Evolutionary conservation across 2,797 vertebrate genomes (phyloP), one percentile per base, ranked within the genome.

Genomic region (Oophaga sylvatica): DNA sequence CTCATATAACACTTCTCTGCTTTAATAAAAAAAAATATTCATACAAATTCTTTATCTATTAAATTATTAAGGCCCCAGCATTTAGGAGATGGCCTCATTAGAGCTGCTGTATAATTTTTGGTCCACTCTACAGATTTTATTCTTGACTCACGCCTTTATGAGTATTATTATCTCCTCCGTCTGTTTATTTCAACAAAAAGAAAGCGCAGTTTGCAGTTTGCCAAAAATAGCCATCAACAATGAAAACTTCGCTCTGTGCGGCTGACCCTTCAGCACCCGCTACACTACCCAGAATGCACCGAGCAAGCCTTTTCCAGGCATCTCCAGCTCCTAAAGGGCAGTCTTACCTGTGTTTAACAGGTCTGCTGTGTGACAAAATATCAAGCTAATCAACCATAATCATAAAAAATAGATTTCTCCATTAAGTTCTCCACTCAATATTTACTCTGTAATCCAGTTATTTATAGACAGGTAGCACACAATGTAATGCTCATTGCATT

Each of bases 341-440:
- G 68, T 48, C 60, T 48, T 68, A 60, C 75, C 63, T 83, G 81
- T 62, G 70, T 48, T 59, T 83, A 84, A 79, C 65, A 26, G 62
- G 73, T 84, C 63, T 68, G 73, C 80, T 87, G 63, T 71, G 75
- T 63, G 29, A 80, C 81, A 84, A 87, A 87, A 87, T 87, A 87
- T 87, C 87, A 87, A 87, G n/a, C 75, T 87, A 70, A 87, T 87
- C 81, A 87, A 87, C 31, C 81, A 80, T 84, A 87, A 83, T 84
- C 75, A 84, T 84, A 62, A 77, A 87, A 73, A 80, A 87, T 83
- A 87, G 81, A 87, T 84, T 83, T 84, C 62, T 71, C 31, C 53
- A 80, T 83, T 83, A 60, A 70, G 26, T 48, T 9, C 48, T 59
- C 20, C 60, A 62, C 65, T 83, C 81, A 84, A 87, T 87, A 80